These are phyloP conservation scores for Hirudinaria manillensis DNA, from an alignment of 2,888 invertebrate genomes.

Conservation along the genomic window DNA sequence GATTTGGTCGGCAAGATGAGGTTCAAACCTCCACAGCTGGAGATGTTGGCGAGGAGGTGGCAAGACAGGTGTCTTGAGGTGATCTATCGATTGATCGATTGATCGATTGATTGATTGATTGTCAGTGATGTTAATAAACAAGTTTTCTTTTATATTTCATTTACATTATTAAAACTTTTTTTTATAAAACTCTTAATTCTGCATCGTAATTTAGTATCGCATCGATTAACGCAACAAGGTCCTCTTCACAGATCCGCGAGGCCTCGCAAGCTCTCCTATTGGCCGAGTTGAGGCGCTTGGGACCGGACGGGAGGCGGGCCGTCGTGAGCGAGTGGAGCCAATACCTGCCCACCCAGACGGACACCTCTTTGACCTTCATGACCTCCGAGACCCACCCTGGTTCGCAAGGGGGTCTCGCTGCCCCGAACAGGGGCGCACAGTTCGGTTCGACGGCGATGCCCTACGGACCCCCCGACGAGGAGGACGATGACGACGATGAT, in stretches of 20 bases:
- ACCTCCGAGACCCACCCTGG: conserved; percentile 39
- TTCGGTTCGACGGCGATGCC: not conserved
- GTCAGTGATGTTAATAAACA: not conserved
- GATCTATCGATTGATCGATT: not conserved
- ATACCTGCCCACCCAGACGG: conserved; percentile 70
- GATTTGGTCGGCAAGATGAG: conserved; percentile 74
- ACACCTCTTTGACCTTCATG: conserved; percentile 54
- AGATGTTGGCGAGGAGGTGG: conserved; percentile 94
- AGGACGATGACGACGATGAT: conserved; percentile 38
- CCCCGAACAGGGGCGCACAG: not conserved
- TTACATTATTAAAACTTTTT: too few species aligned
- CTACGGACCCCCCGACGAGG: conserved; percentile 14
- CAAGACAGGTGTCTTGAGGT: conserved; percentile 97
- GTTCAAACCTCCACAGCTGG: conserved; percentile 87
- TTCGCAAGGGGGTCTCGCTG: not conserved
- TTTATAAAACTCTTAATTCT: not conserved
- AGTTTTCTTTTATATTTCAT: too few species aligned
- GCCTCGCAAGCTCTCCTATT: conserved; percentile 90
- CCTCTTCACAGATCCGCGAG: conserved; percentile 65
- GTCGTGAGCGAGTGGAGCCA: conserved; percentile 94
- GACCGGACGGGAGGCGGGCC: conserved; percentile 81
- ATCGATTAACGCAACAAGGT: not conserved
- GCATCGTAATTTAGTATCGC: not conserved
- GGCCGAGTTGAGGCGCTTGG: conserved; percentile 82
- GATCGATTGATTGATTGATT: conserved; percentile 11